Conservation (phyloP, 2,797 vertebrate genomes). For the Menidia menidia region DNA sequence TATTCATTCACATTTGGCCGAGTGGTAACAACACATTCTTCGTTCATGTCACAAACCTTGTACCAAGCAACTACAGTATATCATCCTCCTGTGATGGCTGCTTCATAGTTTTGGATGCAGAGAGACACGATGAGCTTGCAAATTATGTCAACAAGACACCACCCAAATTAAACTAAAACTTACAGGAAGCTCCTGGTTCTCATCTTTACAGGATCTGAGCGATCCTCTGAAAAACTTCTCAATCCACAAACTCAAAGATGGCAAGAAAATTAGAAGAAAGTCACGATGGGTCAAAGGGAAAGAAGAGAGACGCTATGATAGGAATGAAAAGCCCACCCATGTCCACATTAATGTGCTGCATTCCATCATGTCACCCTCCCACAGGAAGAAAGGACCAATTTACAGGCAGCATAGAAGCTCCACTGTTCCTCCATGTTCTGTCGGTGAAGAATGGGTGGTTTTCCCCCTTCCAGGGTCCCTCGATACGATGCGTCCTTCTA, state of each 20-base stretch:
- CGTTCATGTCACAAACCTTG: too few species aligned
- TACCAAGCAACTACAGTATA: too few species aligned
- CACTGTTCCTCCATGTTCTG: constrained; percentile 76
- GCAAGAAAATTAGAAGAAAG: constrained; percentile 22
- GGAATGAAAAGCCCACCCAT: constrained; percentile 85
- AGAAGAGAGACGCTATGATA: constrained; percentile 74
- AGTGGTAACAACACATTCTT: too few species aligned
- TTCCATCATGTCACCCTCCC: constrained; percentile 78
- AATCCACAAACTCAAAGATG: constrained; percentile 38
- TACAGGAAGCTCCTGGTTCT: too few species aligned
- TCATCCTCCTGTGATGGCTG: too few species aligned
- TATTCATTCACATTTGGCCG: too few species aligned
- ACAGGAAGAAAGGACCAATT: constrained; percentile 84
- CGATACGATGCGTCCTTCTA: constrained; percentile 43
- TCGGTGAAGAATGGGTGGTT: constrained; percentile 54
- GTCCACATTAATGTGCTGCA: constrained; percentile 79
- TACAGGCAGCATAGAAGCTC: constrained; percentile 78
- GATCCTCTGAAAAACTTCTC: constrained; percentile 12
- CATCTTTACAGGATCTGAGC: neutral
- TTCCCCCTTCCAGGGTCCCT: constrained; percentile 55
- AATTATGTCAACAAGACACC: too few species aligned
- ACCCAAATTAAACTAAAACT: too few species aligned
- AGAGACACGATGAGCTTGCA: too few species aligned
- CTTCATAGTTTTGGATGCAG: too few species aligned
- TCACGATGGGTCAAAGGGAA: constrained; percentile 54